A percentile compares a stretch with the other conserved stretches of the same genome.
phyloP scores from a whole-genome alignment of 2,797 vertebrate species.

The Sylvilagus floridanus region DNA sequence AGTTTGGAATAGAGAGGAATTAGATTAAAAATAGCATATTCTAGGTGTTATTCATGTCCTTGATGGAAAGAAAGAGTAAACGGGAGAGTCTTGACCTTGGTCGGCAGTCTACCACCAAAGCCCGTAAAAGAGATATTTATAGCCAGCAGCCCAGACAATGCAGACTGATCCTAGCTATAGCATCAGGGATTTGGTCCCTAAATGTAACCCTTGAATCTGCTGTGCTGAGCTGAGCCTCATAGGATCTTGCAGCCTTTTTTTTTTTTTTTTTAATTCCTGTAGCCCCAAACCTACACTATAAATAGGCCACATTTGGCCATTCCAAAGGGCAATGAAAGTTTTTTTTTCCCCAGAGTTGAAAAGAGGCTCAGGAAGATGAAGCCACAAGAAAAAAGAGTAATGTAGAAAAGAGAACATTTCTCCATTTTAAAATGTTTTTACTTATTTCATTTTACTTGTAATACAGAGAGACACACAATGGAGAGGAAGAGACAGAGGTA shows the following conservation, averaged over 20 bases:
- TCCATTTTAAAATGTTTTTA: too few relatives aligned
- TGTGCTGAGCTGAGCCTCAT: background rate
- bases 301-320: background rate
- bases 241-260: background rate
- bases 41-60: background rate
- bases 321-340: background rate
- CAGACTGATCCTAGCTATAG: background rate
- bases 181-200: background rate
- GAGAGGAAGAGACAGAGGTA: too few relatives aligned
- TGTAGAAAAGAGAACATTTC: background rate
- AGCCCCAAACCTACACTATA: background rate
- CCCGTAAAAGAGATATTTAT: background rate
- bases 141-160: background rate
- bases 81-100: background rate
- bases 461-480: too few relatives aligned
- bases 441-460: too few relatives aligned
- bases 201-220: background rate
- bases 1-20: background rate
- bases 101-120: background rate
- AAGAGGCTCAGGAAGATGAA: background rate
- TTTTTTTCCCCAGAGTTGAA: background rate
- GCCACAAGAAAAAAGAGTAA: background rate
- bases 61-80: background rate
- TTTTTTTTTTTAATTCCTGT: background rate
- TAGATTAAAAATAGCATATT: background rate